A percentile compares a stretch with the other conserved stretches of the same genome.
Evolutionary conservation across 2,797 vertebrate genomes (phyloP).

Genomic region (Dipus sagitta): DNA sequence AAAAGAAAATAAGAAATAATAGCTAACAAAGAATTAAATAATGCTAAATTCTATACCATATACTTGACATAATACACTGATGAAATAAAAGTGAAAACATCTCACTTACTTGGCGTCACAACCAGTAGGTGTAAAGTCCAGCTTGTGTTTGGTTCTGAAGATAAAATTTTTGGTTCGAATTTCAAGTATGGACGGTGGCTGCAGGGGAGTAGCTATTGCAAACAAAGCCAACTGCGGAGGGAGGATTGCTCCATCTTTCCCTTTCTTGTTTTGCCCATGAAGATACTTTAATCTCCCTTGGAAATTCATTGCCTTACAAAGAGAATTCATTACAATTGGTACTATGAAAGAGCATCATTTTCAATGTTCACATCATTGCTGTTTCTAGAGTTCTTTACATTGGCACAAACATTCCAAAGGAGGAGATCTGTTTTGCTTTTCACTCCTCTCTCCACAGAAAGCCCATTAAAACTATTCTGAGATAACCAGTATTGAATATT

Average conservation of each 20-base stretch:
- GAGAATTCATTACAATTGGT: background rate
- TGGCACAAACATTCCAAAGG: background rate
- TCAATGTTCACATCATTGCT: background rate
- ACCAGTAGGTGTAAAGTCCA: slow-evolving; percentile 92
- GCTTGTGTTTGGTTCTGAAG: slow-evolving; percentile 93
- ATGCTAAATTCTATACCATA: background rate
- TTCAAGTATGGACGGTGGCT: slow-evolving; percentile 92
- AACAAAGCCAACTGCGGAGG: slow-evolving; percentile 92
- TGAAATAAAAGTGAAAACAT: background rate
- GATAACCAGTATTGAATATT: background rate
- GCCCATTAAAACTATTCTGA: background rate
- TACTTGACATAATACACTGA: background rate
- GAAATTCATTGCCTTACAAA: slow-evolving; percentile 92
- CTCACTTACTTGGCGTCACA: slow-evolving; percentile 92
- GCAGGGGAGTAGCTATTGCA: slow-evolving; percentile 91
- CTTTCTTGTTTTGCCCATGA: slow-evolving; percentile 92
- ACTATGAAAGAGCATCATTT: background rate
- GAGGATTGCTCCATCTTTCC: slow-evolving; percentile 88
- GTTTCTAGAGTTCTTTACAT: background rate
- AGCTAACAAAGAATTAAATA: background rate
- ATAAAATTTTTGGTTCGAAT: slow-evolving; percentile 93
- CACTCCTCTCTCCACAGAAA: background rate
- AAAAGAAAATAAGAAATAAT: background rate
- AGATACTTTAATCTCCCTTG: slow-evolving; percentile 93
- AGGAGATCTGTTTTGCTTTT: background rate